These are phyloP conservation scores for Microplitis manilae DNA, from an alignment of 2,888 invertebrate genomes.

Conservation along the genomic window DNA sequence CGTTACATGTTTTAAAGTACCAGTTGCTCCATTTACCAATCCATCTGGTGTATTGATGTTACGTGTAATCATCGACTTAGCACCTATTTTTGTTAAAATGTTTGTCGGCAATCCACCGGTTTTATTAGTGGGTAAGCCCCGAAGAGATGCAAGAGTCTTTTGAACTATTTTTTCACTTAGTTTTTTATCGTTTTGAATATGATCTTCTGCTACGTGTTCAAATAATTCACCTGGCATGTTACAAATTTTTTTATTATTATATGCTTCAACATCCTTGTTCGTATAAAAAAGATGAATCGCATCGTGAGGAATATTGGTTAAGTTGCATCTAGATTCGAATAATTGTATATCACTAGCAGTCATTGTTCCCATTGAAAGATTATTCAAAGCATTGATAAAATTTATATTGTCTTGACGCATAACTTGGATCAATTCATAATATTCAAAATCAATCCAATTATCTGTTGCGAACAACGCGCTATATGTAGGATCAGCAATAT, in stretches of 20 bases:
- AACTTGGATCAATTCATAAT: too few species aligned
- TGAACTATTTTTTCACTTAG: neutral
- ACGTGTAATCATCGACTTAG: too few species aligned
- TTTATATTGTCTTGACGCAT: neutral
- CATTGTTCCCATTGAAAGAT: constrained; percentile 52
- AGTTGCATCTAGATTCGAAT: constrained; percentile 57
- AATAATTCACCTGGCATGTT: neutral
- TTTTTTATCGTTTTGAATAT: neutral
- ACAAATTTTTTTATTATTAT: neutral
- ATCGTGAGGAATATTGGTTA: constrained; percentile 48
- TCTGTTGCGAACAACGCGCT: too few species aligned
- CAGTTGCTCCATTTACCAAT: too few species aligned
- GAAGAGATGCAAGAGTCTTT: neutral
- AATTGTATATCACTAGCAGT: constrained; percentile 57
- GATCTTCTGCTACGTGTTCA: too few species aligned
- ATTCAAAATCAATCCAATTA: too few species aligned
- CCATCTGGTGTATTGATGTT: too few species aligned
- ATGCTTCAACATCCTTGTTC: neutral
- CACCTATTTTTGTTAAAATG: constrained; percentile 13
- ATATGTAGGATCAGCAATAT: neutral
- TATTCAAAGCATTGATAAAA: constrained; percentile 30
- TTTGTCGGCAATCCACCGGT: neutral
- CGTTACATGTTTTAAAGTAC: constrained; percentile 19
- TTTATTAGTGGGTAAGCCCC: neutral
- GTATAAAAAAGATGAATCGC: constrained; percentile 24